A percentile compares a stretch with the other conserved stretches of the same genome.
Evolutionary conservation across 2,797 vertebrate species (phyloP).

Genomic region (Gobionotothen gibberifrons): DNA sequence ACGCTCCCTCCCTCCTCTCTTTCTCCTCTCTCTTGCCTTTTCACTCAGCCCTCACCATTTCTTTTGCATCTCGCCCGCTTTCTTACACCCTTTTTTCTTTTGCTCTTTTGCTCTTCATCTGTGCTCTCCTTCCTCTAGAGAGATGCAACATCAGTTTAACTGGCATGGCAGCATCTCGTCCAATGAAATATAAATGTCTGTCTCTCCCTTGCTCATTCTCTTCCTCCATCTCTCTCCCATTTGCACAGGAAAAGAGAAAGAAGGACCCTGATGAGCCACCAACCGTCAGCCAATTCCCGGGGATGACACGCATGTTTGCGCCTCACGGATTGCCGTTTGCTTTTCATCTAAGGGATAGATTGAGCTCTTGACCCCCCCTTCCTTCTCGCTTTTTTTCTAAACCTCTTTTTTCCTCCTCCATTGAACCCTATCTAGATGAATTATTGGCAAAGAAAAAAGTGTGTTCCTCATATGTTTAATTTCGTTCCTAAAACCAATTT

Average conservation of each 20-base stretch:
- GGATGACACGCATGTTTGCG: conserved; percentile 80
- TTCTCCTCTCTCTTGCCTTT: conserved; percentile 10
- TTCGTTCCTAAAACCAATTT: not conserved
- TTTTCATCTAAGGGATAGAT: conserved; percentile 81
- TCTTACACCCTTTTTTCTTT: not conserved
- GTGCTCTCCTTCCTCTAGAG: conserved; percentile 40
- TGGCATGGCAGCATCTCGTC: conserved; percentile 43
- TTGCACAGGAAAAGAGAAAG: conserved; percentile 69
- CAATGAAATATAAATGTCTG: conserved; percentile 80
- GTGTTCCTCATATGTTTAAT: conserved; percentile 1
- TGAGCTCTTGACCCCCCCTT: conserved; percentile 76
- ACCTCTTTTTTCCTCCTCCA: conserved; percentile 30
- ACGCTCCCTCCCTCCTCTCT: conserved; percentile 23
- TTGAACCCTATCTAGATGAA: conserved; percentile 36
- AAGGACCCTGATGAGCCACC: conserved; percentile 61
- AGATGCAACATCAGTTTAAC: conserved; percentile 70
- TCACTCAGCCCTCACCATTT: conserved; percentile 32
- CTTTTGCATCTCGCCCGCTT: not conserved
- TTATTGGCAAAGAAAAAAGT: conserved; percentile 22
- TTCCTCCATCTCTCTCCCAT: conserved; percentile 61
- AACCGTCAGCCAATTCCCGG: conserved; percentile 70
- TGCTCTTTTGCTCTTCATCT: conserved; percentile 33
- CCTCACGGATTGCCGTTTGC: conserved; percentile 78
- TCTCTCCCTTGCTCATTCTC: conserved; percentile 43
- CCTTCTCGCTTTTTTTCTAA: not conserved